These are phyloP conservation scores for Diadromus collaris DNA, from an alignment of 2,888 invertebrate species.

Conservation along the genomic window DNA sequence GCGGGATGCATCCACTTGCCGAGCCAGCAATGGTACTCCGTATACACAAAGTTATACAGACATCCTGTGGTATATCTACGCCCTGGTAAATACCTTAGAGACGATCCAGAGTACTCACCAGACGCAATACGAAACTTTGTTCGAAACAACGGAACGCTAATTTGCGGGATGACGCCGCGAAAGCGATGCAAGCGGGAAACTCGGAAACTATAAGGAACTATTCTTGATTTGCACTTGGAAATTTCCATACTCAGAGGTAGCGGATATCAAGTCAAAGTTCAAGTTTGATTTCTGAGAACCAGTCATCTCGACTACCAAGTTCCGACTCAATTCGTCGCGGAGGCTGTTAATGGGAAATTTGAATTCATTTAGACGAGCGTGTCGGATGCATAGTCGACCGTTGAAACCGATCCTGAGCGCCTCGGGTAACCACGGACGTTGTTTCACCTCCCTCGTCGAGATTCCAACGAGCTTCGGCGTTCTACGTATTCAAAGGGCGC, in stretches of 20 bases:
- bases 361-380: background rate
- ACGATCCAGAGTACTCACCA: background rate
- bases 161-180: background rate
- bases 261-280: background rate
- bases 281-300: background rate
- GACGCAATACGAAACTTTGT: background rate
- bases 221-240: background rate
- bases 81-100: background rate
- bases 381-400: background rate
- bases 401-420: conserved; percentile 1
- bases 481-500: background rate
- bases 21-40: background rate
- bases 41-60: background rate
- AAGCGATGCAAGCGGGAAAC: background rate
- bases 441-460: conserved; percentile 16
- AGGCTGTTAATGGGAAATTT: background rate
- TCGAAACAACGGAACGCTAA: background rate
- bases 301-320: background rate
- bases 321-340: background rate
- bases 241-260: conserved; percentile 1
- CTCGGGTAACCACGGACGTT: conserved; percentile 31
- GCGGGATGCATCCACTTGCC: background rate
- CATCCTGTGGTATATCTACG: background rate
- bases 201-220: background rate
- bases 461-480: conserved; percentile 37